Evolutionary conservation across 1,140 invertebrate genomes (phyloP).

Genomic region (Dinothrombium tinctorium): DNA sequence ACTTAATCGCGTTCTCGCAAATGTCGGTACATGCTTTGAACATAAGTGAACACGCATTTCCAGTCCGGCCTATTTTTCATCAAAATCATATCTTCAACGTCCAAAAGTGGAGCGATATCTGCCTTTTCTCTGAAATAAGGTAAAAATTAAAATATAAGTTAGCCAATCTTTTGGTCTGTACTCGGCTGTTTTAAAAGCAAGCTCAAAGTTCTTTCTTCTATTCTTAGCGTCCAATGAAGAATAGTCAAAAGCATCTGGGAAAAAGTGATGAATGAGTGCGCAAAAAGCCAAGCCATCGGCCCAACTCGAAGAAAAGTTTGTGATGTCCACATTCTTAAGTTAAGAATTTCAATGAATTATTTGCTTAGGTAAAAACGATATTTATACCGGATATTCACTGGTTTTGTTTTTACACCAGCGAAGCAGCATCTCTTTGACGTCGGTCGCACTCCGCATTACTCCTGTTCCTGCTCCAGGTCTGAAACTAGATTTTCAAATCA

Average conservation of each 20-base stretch:
- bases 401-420: too few species aligned
- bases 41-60: constrained; percentile 99
- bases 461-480: too few species aligned
- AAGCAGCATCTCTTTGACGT: too few species aligned
- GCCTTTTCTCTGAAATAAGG: constrained; percentile 61
- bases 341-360: too few species aligned
- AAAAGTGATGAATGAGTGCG: constrained; percentile 84
- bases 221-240: constrained; percentile 55
- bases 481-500: too few species aligned
- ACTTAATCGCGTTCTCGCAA: constrained; percentile 9
- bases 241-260: constrained; percentile 87
- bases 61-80: constrained; percentile 62
- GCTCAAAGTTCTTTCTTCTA: constrained; percentile 73
- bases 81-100: constrained; percentile 92
- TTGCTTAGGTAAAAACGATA: too few species aligned
- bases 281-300: constrained; percentile 87
- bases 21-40: constrained; percentile 73
- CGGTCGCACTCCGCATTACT: too few species aligned
- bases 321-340: constrained; percentile 86
- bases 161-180: constrained; percentile 22
- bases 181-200: constrained; percentile 91
- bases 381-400: too few species aligned
- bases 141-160: not conserved
- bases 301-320: constrained; percentile 92
- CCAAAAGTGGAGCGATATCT: constrained; percentile 77